Evolutionary conservation across 2,797 vertebrate species (phyloP), one percentile per base, ranked within the genome.

Genomic region (Tenualosa thibaudeaui): DNA sequence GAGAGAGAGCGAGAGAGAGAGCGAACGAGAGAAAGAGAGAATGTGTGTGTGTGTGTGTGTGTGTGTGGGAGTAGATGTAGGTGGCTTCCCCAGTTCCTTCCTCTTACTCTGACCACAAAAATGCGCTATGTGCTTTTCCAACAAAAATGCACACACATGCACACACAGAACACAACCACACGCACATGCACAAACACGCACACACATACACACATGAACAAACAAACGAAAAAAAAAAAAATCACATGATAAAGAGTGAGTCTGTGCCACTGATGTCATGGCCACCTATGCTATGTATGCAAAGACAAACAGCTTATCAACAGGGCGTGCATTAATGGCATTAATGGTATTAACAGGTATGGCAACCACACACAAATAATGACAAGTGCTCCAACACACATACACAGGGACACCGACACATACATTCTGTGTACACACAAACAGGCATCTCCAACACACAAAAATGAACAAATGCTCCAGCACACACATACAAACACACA

Each of bases 401-500:
- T 31, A 31, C 1, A 1, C 31, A 31, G 31, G 31, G 31, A 31
- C 31, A 31, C 31, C 31, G 31, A 65, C 19, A 24, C 43, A 71
- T 3, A 37, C 13, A 82, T 8, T 24, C 22, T 7, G 50, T 75
- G 49, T 31, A 89, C 87, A 86, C 86, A 89, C 88, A 88, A 82
- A 26, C 12, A 56, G 12, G 24, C 60, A 84, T 82, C 82, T 84
- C 40, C 46, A 22, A 82, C 82, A 78, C 71, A 85, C 53, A 78
- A 19, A 37, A 1, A 50, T 10, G 43, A 13, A 81, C 31, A 78
- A 51, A 82, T 1, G 49, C 15, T 8, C 10, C 37, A 24, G 26
- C 53, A 4, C 56, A 56, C 40, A 60, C 12, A 12, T 31, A 31
- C 31, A 31, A 31, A 31, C 31, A 31, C 8, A 54, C 22, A 56